Percentiles rank a stretch among this genome's conserved stretches.
Evolutionary conservation across 2,113 vertebrate species (phyloP).

Genomic region (Cheilinus undulatus): DNA sequence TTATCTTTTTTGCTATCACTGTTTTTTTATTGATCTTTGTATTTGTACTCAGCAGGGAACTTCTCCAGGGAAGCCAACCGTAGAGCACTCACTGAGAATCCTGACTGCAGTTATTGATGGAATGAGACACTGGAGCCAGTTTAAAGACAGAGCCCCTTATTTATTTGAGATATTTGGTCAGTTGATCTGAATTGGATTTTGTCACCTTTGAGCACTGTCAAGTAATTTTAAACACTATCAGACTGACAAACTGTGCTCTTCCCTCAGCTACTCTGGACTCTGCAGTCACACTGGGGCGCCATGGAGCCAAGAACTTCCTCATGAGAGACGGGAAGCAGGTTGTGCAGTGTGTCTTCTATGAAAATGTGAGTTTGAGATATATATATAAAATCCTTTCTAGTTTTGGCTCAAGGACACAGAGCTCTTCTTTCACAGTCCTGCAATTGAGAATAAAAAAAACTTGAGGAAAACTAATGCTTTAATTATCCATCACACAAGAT

Average conservation of each 20-base stretch:
- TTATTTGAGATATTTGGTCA: conserved; percentile 95
- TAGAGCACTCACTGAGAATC: conserved; percentile 88
- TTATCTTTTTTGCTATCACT: neutral
- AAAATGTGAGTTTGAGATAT: conserved; percentile 89
- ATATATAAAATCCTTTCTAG: too few species aligned
- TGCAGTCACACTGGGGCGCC: conserved; percentile 88
- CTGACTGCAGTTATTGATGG: conserved; percentile 90
- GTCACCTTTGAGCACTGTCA: neutral
- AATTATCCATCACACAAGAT: too few species aligned
- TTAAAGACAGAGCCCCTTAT: conserved; percentile 82
- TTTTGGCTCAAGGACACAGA: too few species aligned
- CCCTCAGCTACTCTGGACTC: conserved; percentile 91
- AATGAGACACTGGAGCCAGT: conserved; percentile 93
- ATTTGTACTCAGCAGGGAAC: conserved; percentile 62
- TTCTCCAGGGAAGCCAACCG: conserved; percentile 74
- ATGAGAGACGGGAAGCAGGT: conserved; percentile 90
- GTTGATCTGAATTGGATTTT: conserved; percentile 44
- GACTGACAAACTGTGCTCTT: conserved; percentile 33
- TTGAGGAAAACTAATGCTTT: too few species aligned
- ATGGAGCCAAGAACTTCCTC: conserved; percentile 92
- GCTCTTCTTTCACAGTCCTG: too few species aligned
- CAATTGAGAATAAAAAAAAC: too few species aligned
- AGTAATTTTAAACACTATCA: conserved; percentile 8
- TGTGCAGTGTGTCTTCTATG: conserved; percentile 92
- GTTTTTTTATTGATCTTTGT: neutral